Conservation (phyloP, 2,888 invertebrate species). For the Melieria omissa region DNA sequence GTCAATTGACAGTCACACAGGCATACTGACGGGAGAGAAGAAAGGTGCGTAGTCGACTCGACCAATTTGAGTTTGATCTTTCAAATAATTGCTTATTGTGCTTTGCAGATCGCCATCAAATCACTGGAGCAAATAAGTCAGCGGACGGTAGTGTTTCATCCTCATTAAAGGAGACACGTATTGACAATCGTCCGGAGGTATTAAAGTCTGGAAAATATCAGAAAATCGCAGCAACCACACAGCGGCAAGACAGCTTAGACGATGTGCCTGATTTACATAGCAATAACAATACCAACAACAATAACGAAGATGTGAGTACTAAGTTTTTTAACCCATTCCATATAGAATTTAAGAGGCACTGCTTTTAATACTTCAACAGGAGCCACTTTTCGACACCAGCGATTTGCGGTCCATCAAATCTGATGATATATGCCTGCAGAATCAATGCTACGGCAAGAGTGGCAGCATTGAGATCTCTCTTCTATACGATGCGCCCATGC, state of each 20-base stretch:
- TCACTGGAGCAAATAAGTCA: constrained; percentile 44
- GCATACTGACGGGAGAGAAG: constrained; percentile 62
- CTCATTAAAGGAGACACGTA: constrained; percentile 73
- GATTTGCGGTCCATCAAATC: constrained; percentile 65
- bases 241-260: constrained; percentile 61
- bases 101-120: constrained; percentile 50
- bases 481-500: constrained; percentile 88
- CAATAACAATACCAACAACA: constrained; percentile 72
- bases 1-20: constrained; percentile 65
- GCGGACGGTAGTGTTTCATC: constrained; percentile 52
- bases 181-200: constrained; percentile 69
- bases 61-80: neutral
- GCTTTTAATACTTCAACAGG: constrained; percentile 49
- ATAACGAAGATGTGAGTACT: constrained; percentile 75
- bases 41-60: constrained; percentile 54
- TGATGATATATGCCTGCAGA: constrained; percentile 67
- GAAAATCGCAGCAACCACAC: constrained; percentile 51
- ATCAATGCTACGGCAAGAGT: constrained; percentile 68
- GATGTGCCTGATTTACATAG: constrained; percentile 71
- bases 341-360: neutral
- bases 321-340: neutral
- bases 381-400: constrained; percentile 67
- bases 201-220: constrained; percentile 53
- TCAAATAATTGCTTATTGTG: neutral
- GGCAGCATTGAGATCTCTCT: constrained; percentile 89